Evolutionary conservation across 2,113 vertebrate genomes (phyloP).

Genomic region (Pandion haliaetus): DNA sequence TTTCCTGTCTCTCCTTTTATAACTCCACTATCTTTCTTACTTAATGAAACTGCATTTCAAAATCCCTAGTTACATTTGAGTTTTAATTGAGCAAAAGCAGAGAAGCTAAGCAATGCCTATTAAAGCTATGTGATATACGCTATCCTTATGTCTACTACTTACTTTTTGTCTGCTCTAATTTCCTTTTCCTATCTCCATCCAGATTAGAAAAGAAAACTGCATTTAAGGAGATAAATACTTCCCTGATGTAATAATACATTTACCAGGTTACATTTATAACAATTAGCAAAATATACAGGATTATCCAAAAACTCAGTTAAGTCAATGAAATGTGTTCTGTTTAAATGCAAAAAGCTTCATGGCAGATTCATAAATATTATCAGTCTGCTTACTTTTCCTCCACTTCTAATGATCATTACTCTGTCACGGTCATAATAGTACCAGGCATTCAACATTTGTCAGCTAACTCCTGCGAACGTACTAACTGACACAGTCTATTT

Average conservation of each 20-base stretch:
- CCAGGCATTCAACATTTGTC: neutral
- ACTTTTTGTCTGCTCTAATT: conserved; percentile 1
- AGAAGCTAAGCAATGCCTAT: neutral
- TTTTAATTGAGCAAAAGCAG: neutral
- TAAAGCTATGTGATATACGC: neutral
- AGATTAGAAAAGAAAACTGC: neutral
- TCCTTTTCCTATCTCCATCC: neutral
- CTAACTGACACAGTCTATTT: neutral
- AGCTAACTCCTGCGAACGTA: neutral
- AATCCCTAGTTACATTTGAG: neutral
- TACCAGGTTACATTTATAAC: neutral
- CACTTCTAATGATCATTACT: neutral
- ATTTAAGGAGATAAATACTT: neutral
- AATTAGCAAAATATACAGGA: conserved; percentile 13
- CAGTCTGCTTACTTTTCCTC: neutral
- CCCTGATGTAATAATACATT: neutral
- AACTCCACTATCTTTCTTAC: neutral
- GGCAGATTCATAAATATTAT: neutral
- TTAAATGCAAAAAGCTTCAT: neutral
- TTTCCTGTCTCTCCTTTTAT: neutral
- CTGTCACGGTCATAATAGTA: neutral
- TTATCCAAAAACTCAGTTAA: neutral
- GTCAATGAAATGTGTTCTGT: neutral
- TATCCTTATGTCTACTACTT: neutral
- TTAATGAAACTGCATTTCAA: neutral